phyloP scores from a whole-genome alignment of 1,140 invertebrate genomes.

The Cydia strobilella region DNA sequence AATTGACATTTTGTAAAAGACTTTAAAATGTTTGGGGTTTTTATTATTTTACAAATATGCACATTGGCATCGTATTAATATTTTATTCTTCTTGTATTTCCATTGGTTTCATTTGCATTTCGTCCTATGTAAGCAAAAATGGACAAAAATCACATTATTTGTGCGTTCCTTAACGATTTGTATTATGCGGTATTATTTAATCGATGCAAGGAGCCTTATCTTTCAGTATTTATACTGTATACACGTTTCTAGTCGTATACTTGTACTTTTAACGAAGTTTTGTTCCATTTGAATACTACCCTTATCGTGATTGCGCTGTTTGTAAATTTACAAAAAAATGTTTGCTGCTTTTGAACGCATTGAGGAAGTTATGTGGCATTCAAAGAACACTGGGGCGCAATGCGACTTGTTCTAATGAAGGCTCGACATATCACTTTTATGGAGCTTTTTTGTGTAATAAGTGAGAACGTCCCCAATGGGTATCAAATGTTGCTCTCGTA shows the following conservation, averaged over 20 bases:
- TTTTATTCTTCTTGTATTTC: too few relatives aligned
- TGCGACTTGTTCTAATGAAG: background rate
- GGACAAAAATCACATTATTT: too few relatives aligned
- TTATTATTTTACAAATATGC: too few relatives aligned
- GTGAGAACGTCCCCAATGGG: too few relatives aligned
- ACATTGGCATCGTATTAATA: too few relatives aligned
- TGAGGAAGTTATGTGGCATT: background rate
- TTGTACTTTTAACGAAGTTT: background rate
- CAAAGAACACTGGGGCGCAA: background rate
- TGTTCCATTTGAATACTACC: constrained; percentile 2
- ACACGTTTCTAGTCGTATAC: background rate
- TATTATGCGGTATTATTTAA: background rate
- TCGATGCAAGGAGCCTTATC: background rate
- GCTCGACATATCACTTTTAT: background rate
- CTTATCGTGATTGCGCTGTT: background rate
- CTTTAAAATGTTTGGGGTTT: too few relatives aligned
- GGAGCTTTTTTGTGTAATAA: too few relatives aligned
- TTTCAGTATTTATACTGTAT: background rate
- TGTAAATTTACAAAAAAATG: constrained; percentile 8
- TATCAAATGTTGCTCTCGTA: too few relatives aligned
- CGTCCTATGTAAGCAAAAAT: too few relatives aligned
- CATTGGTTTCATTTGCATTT: too few relatives aligned
- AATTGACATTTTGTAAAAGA: too few relatives aligned
- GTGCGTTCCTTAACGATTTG: too few relatives aligned
- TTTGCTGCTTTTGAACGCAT: constrained; percentile 2